Evolutionary conservation across 2,797 vertebrate species (phyloP).

Genomic region (Argya squamiceps): DNA sequence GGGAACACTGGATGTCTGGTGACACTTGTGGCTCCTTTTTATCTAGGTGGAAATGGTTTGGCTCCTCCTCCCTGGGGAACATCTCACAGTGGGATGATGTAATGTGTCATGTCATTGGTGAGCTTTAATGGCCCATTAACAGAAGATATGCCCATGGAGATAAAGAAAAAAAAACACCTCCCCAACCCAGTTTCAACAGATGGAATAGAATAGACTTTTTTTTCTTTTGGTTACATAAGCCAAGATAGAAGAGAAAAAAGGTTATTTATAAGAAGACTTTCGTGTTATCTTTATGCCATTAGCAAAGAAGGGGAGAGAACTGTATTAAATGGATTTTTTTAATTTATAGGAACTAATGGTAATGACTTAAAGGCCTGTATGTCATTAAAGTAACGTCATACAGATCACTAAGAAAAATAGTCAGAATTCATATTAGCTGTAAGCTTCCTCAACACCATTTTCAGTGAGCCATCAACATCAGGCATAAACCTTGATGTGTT

Average conservation of each 20-base stretch:
- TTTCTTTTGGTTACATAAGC: too few relatives aligned
- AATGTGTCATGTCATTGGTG: too few relatives aligned
- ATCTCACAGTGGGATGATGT: too few relatives aligned
- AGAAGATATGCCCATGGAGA: too few relatives aligned
- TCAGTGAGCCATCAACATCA: conserved; percentile 12
- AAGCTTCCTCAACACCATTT: conserved; percentile 1
- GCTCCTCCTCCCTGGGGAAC: too few relatives aligned
- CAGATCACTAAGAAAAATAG: not conserved
- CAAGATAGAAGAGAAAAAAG: not conserved
- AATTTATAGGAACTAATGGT: not conserved
- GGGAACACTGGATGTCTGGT: too few relatives aligned
- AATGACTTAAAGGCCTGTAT: not conserved
- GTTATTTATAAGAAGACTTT: not conserved
- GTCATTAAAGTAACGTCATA: not conserved
- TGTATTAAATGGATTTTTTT: not conserved
- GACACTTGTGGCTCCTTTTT: too few relatives aligned
- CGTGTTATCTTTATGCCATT: not conserved
- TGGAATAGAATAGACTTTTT: too few relatives aligned
- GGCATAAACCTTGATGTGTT: conserved; percentile 31
- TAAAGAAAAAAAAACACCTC: too few relatives aligned
- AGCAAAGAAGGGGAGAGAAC: not conserved
- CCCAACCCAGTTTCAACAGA: too few relatives aligned
- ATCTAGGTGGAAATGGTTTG: too few relatives aligned
- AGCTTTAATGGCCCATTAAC: too few relatives aligned
- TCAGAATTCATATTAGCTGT: conserved; percentile 20